A percentile compares a stretch with the other conserved stretches of the same genome.
Evolutionary conservation across 2,113 vertebrate species (phyloP).

Genomic region (Phaethon lepturus): DNA sequence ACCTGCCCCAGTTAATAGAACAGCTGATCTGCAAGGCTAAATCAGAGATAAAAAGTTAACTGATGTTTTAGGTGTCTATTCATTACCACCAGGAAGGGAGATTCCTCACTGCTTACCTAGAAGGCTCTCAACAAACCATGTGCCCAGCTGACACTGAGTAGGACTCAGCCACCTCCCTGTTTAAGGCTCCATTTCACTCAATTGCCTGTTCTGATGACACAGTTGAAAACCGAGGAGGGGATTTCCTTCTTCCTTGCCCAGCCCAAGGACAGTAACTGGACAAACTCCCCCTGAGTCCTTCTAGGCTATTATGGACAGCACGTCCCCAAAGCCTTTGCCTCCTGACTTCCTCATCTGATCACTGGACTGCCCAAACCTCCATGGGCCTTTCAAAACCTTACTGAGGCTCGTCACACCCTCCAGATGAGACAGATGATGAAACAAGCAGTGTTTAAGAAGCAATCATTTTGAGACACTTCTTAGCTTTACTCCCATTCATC

Average conservation of each 20-base stretch:
- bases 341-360: fast-evolving
- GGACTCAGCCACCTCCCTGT: neutral
- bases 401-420: neutral
- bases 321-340: fast-evolving
- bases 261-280: neutral
- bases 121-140: neutral
- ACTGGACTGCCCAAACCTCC: neutral
- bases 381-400: neutral
- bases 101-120: neutral
- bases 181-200: neutral
- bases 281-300: neutral
- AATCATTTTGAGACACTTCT: neutral
- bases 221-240: neutral
- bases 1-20: neutral
- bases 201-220: neutral
- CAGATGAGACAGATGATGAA: neutral
- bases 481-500: neutral
- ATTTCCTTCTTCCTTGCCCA: neutral
- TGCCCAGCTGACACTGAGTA: neutral
- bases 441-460: neutral
- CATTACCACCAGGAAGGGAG: neutral
- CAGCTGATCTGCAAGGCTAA: neutral
- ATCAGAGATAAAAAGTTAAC: neutral
- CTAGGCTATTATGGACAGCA: neutral
- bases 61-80: neutral